Evolutionary conservation across 2,113 vertebrate species (phyloP), one percentile per base, ranked within the genome.

Genomic region (Mixornis gularis): DNA sequence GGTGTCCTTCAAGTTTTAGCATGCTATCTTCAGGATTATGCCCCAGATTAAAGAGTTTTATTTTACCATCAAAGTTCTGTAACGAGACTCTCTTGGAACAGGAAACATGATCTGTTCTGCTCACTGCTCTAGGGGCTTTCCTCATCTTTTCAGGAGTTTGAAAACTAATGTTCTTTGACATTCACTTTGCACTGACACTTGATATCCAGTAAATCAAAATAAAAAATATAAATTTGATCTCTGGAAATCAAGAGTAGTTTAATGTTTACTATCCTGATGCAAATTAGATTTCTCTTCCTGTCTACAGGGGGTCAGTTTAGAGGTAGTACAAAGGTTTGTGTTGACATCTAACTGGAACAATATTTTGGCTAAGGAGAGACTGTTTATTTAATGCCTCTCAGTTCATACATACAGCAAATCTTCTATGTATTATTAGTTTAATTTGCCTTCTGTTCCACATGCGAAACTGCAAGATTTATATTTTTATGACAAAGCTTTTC

Each of bases 1-100:
- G 64, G 17, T 83, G 52, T 84, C n/a, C 69, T 86, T 95, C 96
- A 95, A 96, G 95, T 96, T 95, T 92, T 79, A 90, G 96, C 97
- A 77, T 79, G 95, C 86, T 91, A 46, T 85, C 80, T 64, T 68
- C 77, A 90, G 63, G 36, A 92, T 90, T 86, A 71, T 91, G 49
- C 44, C 65, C 71, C 83, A 95, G 90, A 94, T 80, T 95, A 96
- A 92, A 91, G 87, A 79, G 71, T 90, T 93, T 79, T 46, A 38
- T 82, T 96, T 95, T 87, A 82, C 58, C 87, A 90, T 79, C 88
- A 74, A 82, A 81, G 72, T 89, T 69, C 79, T 51, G 14, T 80
- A 79, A 86, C 15, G 58, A 90, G 91, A 55, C 48, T 77, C 64
- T 88, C 79, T 91, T 87, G 65, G 65, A 88, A 73, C 27, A 74